Conservation (phyloP, 2,888 invertebrate genomes). For the Busseola fusca region DNA sequence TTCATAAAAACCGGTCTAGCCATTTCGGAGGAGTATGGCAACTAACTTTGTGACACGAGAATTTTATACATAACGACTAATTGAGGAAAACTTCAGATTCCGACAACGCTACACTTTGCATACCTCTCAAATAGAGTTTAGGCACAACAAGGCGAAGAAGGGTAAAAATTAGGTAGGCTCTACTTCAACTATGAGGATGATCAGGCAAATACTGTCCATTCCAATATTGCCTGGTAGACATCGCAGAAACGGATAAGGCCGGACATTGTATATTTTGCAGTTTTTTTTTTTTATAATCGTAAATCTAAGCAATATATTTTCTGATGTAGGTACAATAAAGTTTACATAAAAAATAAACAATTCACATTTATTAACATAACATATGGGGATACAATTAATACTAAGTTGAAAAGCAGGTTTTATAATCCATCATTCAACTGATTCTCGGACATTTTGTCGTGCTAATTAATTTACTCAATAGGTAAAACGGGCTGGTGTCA, state of each 20-base stretch:
- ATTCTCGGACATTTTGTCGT: conserved; percentile 8
- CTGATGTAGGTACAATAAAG: too few relatives aligned
- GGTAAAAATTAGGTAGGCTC: too few relatives aligned
- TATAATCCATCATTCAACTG: conserved; percentile 26
- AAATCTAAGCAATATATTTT: neutral
- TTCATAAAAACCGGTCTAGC: too few relatives aligned
- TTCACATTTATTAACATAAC: neutral
- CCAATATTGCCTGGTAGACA: neutral
- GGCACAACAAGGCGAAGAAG: too few relatives aligned
- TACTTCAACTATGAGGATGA: neutral
- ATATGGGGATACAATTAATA: neutral
- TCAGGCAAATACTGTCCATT: neutral
- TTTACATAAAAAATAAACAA: neutral
- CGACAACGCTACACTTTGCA: neutral
- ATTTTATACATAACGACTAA: neutral
- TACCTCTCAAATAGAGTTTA: neutral
- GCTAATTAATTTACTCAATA: conserved; percentile 17
- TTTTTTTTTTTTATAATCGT: neutral
- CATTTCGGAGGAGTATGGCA: too few relatives aligned
- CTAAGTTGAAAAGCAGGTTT: neutral
- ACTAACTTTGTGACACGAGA: too few relatives aligned
- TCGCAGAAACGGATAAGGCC: neutral
- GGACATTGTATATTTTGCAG: neutral
- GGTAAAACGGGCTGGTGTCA: too few relatives aligned
- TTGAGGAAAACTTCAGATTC: neutral